Conservation (phyloP, 2,113 vertebrate species). For the Mastomys natalensis region DNA sequence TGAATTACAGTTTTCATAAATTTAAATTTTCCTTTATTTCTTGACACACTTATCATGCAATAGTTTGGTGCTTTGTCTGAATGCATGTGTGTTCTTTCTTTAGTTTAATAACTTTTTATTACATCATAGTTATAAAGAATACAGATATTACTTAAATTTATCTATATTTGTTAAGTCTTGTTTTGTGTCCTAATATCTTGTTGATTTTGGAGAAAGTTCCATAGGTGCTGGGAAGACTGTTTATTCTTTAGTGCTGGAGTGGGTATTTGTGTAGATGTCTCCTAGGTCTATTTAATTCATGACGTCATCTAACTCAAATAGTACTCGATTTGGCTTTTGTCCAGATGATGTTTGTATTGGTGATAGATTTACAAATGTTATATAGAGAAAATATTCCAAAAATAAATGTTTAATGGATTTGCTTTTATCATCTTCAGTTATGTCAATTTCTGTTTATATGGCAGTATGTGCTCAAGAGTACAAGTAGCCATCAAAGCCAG, state of each 20-base stretch:
- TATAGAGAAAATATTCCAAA: not conserved
- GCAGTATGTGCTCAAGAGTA: not conserved
- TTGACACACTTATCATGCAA: not conserved
- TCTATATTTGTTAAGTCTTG: too few species aligned
- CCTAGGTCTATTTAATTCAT: not conserved
- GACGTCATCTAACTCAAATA: not conserved
- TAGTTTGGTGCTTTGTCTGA: not conserved
- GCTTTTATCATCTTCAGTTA: not conserved
- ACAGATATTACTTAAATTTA: not conserved
- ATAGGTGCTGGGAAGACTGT: not conserved
- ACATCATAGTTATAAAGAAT: not conserved
- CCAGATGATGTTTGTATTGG: not conserved
- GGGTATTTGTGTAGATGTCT: not conserved
- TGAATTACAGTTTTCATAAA: not conserved
- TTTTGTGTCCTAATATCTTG: too few species aligned
- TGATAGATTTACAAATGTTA: not conserved
- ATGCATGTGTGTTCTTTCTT: not conserved
- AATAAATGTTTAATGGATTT: not conserved
- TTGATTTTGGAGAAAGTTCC: too few species aligned
- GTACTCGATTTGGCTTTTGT: not conserved
- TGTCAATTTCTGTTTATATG: not conserved
- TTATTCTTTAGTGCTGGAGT: not conserved
- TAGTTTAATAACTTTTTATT: not conserved
- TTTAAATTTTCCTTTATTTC: not conserved
- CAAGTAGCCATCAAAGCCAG: not conserved